Evolutionary conservation across 2,888 invertebrate species (phyloP).

Genomic region (Julus scandinavius): DNA sequence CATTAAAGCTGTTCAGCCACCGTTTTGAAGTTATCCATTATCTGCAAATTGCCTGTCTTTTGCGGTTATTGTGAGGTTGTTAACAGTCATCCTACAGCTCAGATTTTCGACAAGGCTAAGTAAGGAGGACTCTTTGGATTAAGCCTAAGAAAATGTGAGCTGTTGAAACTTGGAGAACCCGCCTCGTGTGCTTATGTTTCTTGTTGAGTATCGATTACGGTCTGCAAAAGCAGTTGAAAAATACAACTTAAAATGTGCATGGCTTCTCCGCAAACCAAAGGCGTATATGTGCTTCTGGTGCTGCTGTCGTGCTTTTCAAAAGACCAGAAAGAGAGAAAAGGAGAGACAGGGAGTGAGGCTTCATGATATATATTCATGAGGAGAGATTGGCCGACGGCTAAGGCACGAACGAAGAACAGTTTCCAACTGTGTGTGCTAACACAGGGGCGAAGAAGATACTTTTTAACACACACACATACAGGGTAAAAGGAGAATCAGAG

Average conservation of each 20-base stretch:
- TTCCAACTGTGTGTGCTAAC: not conserved
- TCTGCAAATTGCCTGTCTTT: too few relatives aligned
- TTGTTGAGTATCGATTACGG: constrained; percentile 39
- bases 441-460: not conserved
- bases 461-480: not conserved
- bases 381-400: constrained; percentile 24
- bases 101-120: too few relatives aligned
- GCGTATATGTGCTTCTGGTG: not conserved
- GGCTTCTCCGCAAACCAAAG: constrained; percentile 37
- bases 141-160: too few relatives aligned
- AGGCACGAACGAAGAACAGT: not conserved
- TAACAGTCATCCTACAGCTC: too few relatives aligned
- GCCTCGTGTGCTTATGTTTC: constrained; percentile 25
- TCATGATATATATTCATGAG: constrained; percentile 39
- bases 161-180: not conserved
- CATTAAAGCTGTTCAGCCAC: too few relatives aligned
- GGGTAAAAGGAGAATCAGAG: not conserved
- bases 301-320: constrained; percentile 3
- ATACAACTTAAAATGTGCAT: constrained; percentile 32
- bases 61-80: too few relatives aligned
- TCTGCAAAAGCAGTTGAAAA: constrained; percentile 34
- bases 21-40: too few relatives aligned
- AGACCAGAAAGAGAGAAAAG: constrained; percentile 35
- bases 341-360: not conserved
- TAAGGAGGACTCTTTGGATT: too few relatives aligned